phyloP scores from a whole-genome alignment of 2,113 vertebrate genomes.

The Oenanthe melanoleuca region DNA sequence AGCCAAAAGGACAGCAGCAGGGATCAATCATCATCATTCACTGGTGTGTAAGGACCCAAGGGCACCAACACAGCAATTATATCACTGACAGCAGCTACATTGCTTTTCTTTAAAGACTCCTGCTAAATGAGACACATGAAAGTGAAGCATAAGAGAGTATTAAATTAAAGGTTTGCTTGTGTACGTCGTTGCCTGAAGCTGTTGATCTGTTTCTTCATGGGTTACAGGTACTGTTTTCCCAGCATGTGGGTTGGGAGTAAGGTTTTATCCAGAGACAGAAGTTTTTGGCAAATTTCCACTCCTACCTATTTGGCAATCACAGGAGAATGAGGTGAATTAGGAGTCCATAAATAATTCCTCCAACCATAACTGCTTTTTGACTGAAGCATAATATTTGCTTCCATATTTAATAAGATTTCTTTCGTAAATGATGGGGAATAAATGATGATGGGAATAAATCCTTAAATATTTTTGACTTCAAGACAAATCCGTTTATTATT shows the following conservation, averaged over 20 bases:
- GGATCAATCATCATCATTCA: background rate
- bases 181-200: slow-evolving; percentile 47
- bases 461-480: background rate
- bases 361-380: background rate
- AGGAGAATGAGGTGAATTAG: slow-evolving; percentile 1
- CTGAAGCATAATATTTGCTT: background rate
- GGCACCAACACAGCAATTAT: background rate
- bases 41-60: background rate
- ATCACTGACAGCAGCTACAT: slow-evolving; percentile 12
- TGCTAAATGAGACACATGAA: slow-evolving; percentile 53
- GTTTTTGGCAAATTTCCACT: slow-evolving; percentile 17
- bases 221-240: slow-evolving; percentile 42
- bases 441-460: background rate
- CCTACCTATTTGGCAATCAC: slow-evolving; percentile 7
- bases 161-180: slow-evolving; percentile 43
- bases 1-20: background rate
- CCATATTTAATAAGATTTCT: background rate
- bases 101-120: slow-evolving; percentile 29
- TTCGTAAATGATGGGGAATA: background rate
- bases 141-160: slow-evolving; percentile 2
- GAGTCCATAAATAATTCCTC: slow-evolving; percentile 26
- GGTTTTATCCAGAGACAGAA: background rate
- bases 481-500: background rate
- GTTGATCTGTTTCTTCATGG: slow-evolving; percentile 20
- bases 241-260: background rate